Evolutionary conservation across 2,113 vertebrate species (phyloP).

Genomic region (Peucedramus taeniatus): DNA sequence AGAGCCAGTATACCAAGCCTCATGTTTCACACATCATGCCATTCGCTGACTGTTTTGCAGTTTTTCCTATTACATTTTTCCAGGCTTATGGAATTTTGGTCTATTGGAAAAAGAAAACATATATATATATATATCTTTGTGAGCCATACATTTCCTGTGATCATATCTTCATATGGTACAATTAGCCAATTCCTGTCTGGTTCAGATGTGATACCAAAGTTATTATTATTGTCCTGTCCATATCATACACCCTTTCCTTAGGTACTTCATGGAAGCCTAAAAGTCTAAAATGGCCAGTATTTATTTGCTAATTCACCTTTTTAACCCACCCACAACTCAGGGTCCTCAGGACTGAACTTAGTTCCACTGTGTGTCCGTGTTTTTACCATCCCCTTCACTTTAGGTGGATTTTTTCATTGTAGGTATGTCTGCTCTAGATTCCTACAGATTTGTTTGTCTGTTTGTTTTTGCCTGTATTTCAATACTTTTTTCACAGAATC

Average conservation of each 20-base stretch:
- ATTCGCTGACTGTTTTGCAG: background rate
- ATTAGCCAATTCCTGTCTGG: conserved; percentile 14
- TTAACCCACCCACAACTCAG: background rate
- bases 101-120: conserved; percentile 11
- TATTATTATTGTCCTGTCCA: background rate
- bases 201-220: background rate
- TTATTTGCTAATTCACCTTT: background rate
- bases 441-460: background rate
- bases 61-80: background rate
- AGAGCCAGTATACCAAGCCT: background rate
- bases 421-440: background rate
- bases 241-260: background rate
- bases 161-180: background rate
- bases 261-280: background rate
- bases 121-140: background rate
- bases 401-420: background rate
- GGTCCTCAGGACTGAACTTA: background rate
- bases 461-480: background rate
- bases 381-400: background rate
- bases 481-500: background rate
- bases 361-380: background rate
- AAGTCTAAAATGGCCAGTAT: background rate
- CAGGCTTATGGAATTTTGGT: background rate
- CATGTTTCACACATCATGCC: background rate
- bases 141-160: conserved; percentile 11